Conservation (phyloP, 2,113 vertebrate species). For the Halichoerus grypus region DNA sequence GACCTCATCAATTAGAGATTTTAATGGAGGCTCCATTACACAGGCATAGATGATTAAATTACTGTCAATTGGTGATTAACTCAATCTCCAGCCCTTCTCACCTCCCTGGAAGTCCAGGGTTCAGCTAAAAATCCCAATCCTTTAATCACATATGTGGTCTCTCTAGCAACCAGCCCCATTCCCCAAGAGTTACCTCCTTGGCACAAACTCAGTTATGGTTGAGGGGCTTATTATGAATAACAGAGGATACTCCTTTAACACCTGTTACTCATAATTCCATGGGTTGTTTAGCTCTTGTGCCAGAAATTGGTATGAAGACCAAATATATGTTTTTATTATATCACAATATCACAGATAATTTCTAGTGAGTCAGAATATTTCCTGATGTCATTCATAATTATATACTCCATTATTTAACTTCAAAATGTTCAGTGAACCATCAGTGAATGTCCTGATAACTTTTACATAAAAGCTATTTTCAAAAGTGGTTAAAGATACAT, state of each 20-base stretch:
- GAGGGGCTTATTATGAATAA: neutral
- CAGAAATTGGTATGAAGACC: neutral
- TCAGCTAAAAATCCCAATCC: neutral
- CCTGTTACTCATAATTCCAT: neutral
- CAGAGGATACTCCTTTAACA: neutral
- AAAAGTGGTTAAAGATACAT: neutral
- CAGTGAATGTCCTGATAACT: neutral
- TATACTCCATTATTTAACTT: neutral
- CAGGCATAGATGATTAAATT: neutral
- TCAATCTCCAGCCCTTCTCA: neutral
- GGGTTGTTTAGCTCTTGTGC: neutral
- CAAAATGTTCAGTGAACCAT: neutral
- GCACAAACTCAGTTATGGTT: neutral
- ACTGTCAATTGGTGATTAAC: neutral
- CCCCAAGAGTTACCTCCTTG: neutral
- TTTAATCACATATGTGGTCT: neutral
- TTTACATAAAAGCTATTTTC: neutral
- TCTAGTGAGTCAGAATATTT: slow-evolving; percentile 48
- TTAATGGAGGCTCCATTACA: neutral
- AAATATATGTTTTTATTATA: neutral
- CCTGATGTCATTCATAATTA: neutral
- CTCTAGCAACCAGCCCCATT: neutral
- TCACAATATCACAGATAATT: neutral
- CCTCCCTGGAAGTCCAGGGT: neutral
- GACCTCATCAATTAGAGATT: neutral